Base-by-base conservation (phyloP, 2,113 vertebrate species). In the Onychorhynchus coronatus region DNA sequence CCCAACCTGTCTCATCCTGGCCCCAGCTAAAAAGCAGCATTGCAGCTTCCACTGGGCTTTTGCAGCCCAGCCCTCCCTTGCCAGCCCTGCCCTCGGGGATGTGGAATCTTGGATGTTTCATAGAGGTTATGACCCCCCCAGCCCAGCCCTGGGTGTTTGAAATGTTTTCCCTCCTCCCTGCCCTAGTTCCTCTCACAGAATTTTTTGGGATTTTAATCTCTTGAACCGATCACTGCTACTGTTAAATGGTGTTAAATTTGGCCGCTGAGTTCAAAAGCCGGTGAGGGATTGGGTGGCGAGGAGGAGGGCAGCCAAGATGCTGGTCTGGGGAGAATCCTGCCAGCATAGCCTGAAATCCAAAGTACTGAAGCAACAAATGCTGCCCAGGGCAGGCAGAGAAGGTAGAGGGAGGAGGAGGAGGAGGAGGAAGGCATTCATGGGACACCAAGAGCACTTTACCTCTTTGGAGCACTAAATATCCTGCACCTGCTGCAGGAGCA, bases 61-160 rank as follows among this genome's bases (percentile, higher is more conserved):
- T 1, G 1, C 65, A 49, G 85, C 66, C 80, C 2, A 3, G 49
- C 17, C 30, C 1, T 19, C 13, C 73, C 37, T 19, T 7, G 1
- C 28, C 56, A 6, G 62, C 10, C 1, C 35, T 6, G 47, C 37
- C 50, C 35, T 30, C 23, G 8, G 58, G 28, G 31, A 22, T 53
- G 83, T 10, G 79, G 62, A 11, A 2, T 59, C 70, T 58, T 2
- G 1, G 47, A 8, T 55, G 56, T 53, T 67, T 72, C 6, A 0
- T 1, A 62, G 42, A 35, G 46, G 50, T 13, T 75, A 65, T 6
- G 59, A 14, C 24, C 13, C 2, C 11, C 6, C 7, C 33, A 2
- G 42, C 14, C 17, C 68, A 1, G 8, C 35, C 22, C 31, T 3
- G 33, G 11, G 21, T 12, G 46, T 30, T 53, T 10, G 9, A 33